Evolutionary conservation across 2,113 vertebrate species (phyloP), one percentile per base, ranked within the genome.

Genomic region (Lepisosteus osseus): DNA sequence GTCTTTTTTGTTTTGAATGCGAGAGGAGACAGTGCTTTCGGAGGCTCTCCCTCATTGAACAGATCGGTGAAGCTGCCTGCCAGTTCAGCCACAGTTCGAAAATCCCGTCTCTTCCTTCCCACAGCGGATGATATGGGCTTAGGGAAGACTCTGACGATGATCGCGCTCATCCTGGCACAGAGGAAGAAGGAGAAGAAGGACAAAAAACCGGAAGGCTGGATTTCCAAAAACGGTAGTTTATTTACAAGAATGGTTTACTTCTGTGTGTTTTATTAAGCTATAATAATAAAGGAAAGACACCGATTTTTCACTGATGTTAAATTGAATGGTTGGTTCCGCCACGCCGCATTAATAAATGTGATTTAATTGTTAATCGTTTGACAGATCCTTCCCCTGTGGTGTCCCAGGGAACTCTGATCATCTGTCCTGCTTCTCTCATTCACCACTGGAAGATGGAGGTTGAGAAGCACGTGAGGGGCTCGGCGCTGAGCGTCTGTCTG

Each of bases 401-500:
- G 14, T 97, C 97, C 51, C 54, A 42, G 3, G 84, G 92, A 57
- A 98, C 95, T 41, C 86, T 99, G 72, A 89, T 99, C 6, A 75
- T 99, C 85, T 99, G 97, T 72, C 97, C 97, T 3, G 95, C 97
- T 57, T 98, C 97, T n/a, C 89, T 99, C 80, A 75, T 99, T 74
- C 95, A 99, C 78, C 97, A 99, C 57, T 99, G 97, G 97, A 96
- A 95, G 85, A 96, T 92, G 2, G 97, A 99, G 85, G 90, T 98
- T 2, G 94, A 95, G 13, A 90, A 83, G 79, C 88, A 41, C 0
- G 94, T 99, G 6, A 83, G 73, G 77, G 76, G 6, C 13, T 86
- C 77, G 64, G 89, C 59, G 43, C 85, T 98, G 65, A 92, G 83
- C 7, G 88, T 98, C 54, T 97, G 43, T 68, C 86, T 99, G 76